A percentile compares a stretch with the other conserved stretches of the same genome.
These are phyloP conservation scores for Xestia rhomboidea DNA, from an alignment of 2,888 invertebrate genomes.

Conservation along the genomic window DNA sequence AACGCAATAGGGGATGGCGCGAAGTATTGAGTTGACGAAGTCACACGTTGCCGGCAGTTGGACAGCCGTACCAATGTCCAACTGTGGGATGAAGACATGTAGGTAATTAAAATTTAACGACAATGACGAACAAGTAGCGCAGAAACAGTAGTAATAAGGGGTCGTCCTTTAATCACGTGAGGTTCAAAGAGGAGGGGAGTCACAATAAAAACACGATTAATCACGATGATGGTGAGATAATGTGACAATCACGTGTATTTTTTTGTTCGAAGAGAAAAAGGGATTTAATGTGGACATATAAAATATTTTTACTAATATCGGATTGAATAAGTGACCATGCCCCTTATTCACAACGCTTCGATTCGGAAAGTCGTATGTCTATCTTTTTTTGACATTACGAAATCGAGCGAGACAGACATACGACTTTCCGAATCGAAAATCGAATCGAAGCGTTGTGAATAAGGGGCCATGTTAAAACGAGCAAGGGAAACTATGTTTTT, in stretches of 20 bases:
- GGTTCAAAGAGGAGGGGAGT: background rate
- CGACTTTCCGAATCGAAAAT: too few relatives aligned
- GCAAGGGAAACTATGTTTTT: too few relatives aligned
- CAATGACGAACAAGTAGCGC: background rate
- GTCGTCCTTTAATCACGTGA: background rate
- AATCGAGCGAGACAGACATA: too few relatives aligned
- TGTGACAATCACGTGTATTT: too few relatives aligned
- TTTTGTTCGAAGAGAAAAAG: background rate
- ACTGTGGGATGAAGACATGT: conserved; percentile 73
- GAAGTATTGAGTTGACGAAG: conserved; percentile 84
- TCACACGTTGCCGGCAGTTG: conserved; percentile 80
- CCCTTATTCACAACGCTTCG: too few relatives aligned
- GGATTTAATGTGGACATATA: background rate
- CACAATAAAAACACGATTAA: background rate
- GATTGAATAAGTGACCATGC: too few relatives aligned
- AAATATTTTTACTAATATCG: too few relatives aligned
- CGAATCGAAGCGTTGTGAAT: too few relatives aligned
- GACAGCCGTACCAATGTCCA: conserved; percentile 77
- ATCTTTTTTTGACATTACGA: too few relatives aligned
- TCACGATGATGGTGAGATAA: background rate
- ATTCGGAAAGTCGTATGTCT: too few relatives aligned
- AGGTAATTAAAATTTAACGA: background rate
- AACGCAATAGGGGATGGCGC: conserved; percentile 86
- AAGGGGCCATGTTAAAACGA: background rate
- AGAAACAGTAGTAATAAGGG: background rate